Percentiles rank a stretch among this genome's conserved stretches.
phyloP scores from a whole-genome alignment of 2,113 vertebrate species.

The Hemiprocne comata region DNA sequence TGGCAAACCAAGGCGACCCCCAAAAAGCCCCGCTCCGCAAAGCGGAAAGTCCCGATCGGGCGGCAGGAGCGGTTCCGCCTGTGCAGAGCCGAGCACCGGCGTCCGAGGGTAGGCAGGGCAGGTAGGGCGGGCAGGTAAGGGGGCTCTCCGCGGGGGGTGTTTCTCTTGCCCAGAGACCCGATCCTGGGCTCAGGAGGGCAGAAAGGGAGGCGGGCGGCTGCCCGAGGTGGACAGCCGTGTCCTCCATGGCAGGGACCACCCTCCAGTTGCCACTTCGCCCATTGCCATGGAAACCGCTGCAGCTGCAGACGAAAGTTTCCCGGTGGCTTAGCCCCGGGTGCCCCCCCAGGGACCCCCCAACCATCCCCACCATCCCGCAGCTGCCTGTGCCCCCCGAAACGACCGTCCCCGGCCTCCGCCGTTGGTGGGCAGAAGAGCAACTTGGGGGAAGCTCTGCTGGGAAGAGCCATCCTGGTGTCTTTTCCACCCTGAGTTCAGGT shows the following conservation, averaged over 20 bases:
- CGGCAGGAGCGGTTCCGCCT: not conserved
- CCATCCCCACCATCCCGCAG: not conserved
- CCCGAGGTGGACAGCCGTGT: not conserved
- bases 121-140: not conserved
- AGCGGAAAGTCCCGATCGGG: not conserved
- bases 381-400: not conserved
- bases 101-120: too few relatives aligned
- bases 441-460: not conserved
- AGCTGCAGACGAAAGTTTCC: not conserved
- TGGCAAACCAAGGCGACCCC: not conserved
- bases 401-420: not conserved
- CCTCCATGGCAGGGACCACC: not conserved
- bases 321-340: not conserved
- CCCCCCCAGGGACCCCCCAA: not conserved
- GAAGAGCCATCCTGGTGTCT: not conserved
- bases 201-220: not conserved
- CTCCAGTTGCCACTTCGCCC: not conserved
- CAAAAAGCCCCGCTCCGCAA: fast-evolving
- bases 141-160: not conserved
- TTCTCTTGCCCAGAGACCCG: not conserved
- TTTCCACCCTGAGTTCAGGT: not conserved
- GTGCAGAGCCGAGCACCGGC: not conserved
- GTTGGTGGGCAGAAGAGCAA: not conserved
- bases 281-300: slow-evolving; percentile 33
- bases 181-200: too few relatives aligned